Evolutionary conservation across 2,113 vertebrate genomes (phyloP), one percentile per base, ranked within the genome.

Genomic region (Ophiodon elongatus): DNA sequence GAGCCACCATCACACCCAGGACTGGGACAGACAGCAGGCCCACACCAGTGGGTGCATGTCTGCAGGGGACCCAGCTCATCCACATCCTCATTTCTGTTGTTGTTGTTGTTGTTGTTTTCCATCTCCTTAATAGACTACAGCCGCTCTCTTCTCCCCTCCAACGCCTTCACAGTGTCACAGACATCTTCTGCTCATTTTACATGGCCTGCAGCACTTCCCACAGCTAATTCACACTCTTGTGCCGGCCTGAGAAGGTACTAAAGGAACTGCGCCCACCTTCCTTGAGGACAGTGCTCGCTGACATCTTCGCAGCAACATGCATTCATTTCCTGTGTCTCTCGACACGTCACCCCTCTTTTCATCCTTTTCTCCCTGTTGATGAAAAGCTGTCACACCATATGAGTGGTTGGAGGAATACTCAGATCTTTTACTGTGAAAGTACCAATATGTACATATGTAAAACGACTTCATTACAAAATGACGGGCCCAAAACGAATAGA

Each of bases 11-110:
- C 78, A 69, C 64, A 84, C 43, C 68, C 62, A 43, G 14, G 41
- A 76, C 73, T 37, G 65, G 77, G 87, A 91, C 68, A 82, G 75
- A 73, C 60, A 77, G 76, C 57, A 82, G 59, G 35, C 67, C 41
- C 66, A 79, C 77, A 82, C 57, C 47, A 76, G 76, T 3, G 27
- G 8, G 50, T 57, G 19, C 1, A 50, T 2, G 52, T 88, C 79
- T 76, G 83, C 70, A 47, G 84, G 84, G 65, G 85, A 83, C 27
- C 78, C 82, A 31, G 65, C 56, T 80, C 71, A 15, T 85, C 62
- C 79, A 62, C 19, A 43, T 2, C 23, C 52, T 64, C 56, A 7
- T n/a, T 4, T 65, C 76, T n/a, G n/a, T 79, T 75, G 1, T 15
- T 45, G 43, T 23, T 23, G 6, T 45, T 47, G 21, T 52, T 52